Percentiles rank a stretch among this genome's conserved stretches.
Conservation (phyloP, 2,113 vertebrate genomes). For the Eurypyga helias region DNA sequence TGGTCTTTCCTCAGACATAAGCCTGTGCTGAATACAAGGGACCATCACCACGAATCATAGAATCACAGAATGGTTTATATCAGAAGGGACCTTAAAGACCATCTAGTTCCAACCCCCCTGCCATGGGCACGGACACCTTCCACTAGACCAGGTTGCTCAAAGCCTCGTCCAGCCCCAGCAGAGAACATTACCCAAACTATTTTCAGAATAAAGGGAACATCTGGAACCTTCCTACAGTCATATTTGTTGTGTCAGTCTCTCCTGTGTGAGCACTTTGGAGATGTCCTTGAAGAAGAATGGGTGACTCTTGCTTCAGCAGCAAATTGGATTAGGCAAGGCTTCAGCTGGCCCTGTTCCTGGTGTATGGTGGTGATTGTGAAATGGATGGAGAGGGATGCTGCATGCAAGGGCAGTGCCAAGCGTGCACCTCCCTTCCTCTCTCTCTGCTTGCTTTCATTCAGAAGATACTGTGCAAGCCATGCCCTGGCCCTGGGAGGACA, state of each 20-base stretch:
- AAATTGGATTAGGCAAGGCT: not conserved
- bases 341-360: not conserved
- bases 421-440: not conserved
- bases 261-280: not conserved
- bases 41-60: too few relatives aligned
- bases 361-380: not conserved
- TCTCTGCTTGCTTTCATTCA: not conserved
- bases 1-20: not conserved
- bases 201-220: not conserved
- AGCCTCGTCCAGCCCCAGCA: too few relatives aligned
- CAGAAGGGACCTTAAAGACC: too few relatives aligned
- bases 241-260: not conserved
- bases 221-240: not conserved
- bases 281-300: not conserved
- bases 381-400: not conserved
- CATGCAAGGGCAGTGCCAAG: not conserved
- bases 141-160: too few relatives aligned
- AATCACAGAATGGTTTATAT: too few relatives aligned
- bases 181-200: not conserved
- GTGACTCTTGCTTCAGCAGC: not conserved
- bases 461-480: not conserved
- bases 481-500: not conserved
- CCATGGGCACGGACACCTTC: too few relatives aligned
- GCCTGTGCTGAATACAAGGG: not conserved
- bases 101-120: too few relatives aligned